Percentiles rank a stretch among this genome's conserved stretches.
phyloP scores from a whole-genome alignment of 2,888 invertebrate species.

The Cetonia aurata region DNA sequence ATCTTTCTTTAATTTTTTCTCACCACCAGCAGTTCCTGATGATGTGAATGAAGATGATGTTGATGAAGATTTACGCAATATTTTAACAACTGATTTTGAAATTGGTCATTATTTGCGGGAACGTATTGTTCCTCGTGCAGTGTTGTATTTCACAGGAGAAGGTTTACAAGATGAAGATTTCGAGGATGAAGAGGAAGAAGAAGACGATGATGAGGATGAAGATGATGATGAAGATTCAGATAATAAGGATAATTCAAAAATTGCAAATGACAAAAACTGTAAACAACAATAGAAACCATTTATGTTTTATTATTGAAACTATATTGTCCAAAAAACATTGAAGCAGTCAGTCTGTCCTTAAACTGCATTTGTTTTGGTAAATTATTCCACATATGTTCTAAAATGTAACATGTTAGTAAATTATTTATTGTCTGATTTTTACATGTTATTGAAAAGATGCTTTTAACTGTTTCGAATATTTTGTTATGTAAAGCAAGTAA shows the following conservation, averaged over 20 bases:
- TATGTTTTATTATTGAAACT: conserved; percentile 24
- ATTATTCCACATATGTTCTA: conserved; percentile 42
- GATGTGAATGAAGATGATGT: conserved; percentile 82
- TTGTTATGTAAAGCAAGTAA: conserved; percentile 45
- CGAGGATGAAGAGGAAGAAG: conserved; percentile 77
- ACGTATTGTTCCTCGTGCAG: conserved; percentile 96
- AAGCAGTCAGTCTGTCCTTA: conserved; percentile 20
- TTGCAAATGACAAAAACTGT: conserved; percentile 62
- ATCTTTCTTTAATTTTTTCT: conserved; percentile 98
- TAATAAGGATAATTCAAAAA: conserved; percentile 54
- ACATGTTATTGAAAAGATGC: conserved; percentile 42
- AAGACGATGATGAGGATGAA: conserved; percentile 73
- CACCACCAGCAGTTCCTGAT: conserved; percentile 87
- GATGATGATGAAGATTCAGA: conserved; percentile 64
- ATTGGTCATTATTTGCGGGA: conserved; percentile 98
- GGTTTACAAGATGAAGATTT: conserved; percentile 78
- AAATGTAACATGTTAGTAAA: conserved; percentile 45
- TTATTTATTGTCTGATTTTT: conserved; percentile 46
- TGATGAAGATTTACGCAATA: conserved; percentile 88
- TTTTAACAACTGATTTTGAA: conserved; percentile 96
- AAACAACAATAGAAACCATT: conserved; percentile 61
- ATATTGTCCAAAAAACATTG: conserved; percentile 23
- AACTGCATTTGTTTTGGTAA: conserved; percentile 42
- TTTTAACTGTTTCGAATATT: conserved; percentile 44
- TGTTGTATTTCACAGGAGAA: conserved; percentile 96